Percentiles rank a stretch among this genome's conserved stretches.
Conservation (phyloP, 2,113 vertebrate species). For the Chaetorhynchus papuensis region DNA sequence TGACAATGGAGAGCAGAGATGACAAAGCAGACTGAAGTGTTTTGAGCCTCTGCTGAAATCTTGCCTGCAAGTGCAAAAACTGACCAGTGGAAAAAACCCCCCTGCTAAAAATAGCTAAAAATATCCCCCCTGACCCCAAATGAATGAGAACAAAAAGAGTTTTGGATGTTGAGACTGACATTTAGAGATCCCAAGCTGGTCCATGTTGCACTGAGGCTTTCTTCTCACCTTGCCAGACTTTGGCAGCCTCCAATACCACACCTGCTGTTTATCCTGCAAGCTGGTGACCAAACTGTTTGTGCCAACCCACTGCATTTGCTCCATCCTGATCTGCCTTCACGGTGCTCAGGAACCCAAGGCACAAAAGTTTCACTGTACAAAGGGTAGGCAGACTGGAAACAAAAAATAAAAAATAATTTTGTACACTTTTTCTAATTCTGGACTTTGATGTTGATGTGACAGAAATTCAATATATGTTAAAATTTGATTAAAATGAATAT, state of each 20-base stretch:
- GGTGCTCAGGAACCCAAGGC: background rate
- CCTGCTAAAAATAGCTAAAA: background rate
- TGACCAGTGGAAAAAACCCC: accelerated
- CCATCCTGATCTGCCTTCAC: background rate
- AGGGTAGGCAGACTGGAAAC: background rate
- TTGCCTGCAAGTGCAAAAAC: background rate
- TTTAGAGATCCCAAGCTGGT: background rate
- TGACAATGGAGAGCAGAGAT: background rate
- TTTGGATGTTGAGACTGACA: background rate
- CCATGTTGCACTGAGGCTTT: background rate
- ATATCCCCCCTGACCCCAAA: background rate
- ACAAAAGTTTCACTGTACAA: background rate
- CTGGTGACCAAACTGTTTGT: background rate
- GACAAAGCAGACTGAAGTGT: background rate
- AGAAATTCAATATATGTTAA: background rate
- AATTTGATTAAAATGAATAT: background rate
- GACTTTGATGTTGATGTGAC: background rate
- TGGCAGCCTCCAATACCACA: background rate
- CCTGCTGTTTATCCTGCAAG: background rate
- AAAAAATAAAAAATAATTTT: background rate
- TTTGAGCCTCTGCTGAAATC: background rate
- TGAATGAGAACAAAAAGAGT: background rate
- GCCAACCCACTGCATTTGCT: background rate
- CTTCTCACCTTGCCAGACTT: background rate
- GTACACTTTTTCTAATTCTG: background rate